Evolutionary conservation across 2,888 invertebrate species (phyloP), one percentile per base, ranked within the genome.

Genomic region (Linhomoeus sp.): DNA sequence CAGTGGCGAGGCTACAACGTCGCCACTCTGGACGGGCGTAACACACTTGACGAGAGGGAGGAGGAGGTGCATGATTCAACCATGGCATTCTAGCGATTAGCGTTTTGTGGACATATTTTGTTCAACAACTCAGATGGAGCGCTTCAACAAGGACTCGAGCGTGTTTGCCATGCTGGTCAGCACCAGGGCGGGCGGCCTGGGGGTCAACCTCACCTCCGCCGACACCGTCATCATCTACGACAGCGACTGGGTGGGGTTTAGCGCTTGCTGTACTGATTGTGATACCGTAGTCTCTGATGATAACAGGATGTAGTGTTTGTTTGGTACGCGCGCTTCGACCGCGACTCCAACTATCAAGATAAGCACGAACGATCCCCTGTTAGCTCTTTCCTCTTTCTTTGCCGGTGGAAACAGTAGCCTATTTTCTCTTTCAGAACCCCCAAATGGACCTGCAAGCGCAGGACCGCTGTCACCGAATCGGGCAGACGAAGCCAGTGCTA

Each of bases 391-490:
- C n/a, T n/a, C n/a, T n/a, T n/a, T n/a, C n/a, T n/a, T n/a, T n/a
- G n/a, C n/a, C n/a, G n/a, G n/a, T n/a, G n/a, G n/a, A n/a, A n/a
- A n/a, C n/a, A n/a, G n/a, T n/a, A n/a, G n/a, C n/a, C n/a, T n/a
- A n/a, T n/a, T n/a, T n/a, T n/a, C n/a, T n/a, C 7, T 29, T 29
- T 7, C 56, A 77, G 77, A 79, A 79, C 65, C 79, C 79, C 3
- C 76, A 76, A 65, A 67, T 58, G 41, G 79, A 79, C 61, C 67
- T 77, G 23, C 79, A 79, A 65, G 79, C 78, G 1, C 76, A 78
- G 69, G 79, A 78, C 55, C 68, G 79, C 40, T 78, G 78, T 58
- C 79, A 80, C 59, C 67, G 80, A 44, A 78, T 80, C 50, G 79
- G 79, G 1, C 80, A 80, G 66, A 75, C 71, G 0, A 73, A 70